These are phyloP conservation scores for Athene cunicularia DNA, from an alignment of 2,113 vertebrate genomes.

Conservation along the genomic window DNA sequence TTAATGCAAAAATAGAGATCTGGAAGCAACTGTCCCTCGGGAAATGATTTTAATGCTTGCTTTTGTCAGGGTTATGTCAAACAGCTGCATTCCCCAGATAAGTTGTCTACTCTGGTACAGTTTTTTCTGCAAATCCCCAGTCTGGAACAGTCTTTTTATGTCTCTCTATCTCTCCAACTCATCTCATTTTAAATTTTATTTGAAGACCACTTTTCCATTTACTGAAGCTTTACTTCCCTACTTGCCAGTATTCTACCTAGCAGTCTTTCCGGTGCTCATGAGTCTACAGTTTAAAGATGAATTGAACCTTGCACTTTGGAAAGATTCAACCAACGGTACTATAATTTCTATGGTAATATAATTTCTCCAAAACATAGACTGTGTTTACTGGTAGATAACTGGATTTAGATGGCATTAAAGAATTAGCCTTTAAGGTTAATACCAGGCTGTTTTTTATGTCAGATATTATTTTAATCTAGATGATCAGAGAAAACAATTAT, in stretches of 20 bases:
- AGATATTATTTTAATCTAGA: not conserved
- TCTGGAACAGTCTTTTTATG: not conserved
- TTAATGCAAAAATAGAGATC: not conserved
- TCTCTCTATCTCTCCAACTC: not conserved
- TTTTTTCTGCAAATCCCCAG: not conserved
- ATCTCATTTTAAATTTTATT: slow-evolving; percentile 18
- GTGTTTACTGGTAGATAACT: not conserved
- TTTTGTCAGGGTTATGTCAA: slow-evolving; percentile 23
- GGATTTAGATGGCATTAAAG: not conserved
- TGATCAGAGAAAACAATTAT: not conserved
- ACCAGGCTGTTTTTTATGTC: not conserved
- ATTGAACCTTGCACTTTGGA: not conserved
- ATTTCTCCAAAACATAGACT: not conserved
- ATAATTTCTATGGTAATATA: no score
- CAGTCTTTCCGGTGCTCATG: not conserved
- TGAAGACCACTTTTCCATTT: slow-evolving; percentile 17
- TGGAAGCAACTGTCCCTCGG: not conserved
- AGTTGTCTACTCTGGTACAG: not conserved
- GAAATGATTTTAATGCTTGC: not conserved
- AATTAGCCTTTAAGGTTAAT: not conserved
- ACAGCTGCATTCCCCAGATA: slow-evolving; percentile 27
- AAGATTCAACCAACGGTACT: not conserved
- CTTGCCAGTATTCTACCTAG: not conserved
- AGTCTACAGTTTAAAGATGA: not conserved
- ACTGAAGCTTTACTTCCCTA: not conserved